Conservation (phyloP, 2,113 vertebrate genomes). For the Martes martes region DNA sequence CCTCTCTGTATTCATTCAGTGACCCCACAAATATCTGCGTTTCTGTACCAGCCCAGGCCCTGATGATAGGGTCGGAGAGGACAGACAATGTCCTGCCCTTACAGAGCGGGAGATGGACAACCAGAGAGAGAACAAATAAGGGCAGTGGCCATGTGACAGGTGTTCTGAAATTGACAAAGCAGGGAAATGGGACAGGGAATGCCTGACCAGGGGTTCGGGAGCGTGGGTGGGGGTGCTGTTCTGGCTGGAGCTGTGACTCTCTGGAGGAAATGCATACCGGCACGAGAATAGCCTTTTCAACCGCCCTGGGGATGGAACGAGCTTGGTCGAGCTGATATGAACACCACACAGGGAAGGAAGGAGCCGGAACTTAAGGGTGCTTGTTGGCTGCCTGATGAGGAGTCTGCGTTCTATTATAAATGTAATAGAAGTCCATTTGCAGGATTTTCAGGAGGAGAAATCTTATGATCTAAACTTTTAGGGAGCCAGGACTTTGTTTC, state of each 20-base stretch:
- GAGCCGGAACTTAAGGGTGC: background rate
- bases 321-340: too few species aligned
- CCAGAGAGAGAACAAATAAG: background rate
- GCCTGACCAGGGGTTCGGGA: fast-evolving
- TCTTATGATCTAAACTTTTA: background rate
- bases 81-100: background rate
- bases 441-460: background rate
- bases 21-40: background rate
- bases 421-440: background rate
- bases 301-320: background rate
- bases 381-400: background rate
- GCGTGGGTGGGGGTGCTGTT: fast-evolving
- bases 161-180: background rate
- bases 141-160: fast-evolving
- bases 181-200: too few species aligned
- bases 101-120: background rate
- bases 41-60: background rate
- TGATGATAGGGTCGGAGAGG: background rate
- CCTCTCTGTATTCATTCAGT: background rate
- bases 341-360: background rate
- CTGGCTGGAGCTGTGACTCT: background rate
- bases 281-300: background rate
- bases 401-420: background rate
- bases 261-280: background rate
- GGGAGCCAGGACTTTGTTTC: background rate